Base-by-base conservation (phyloP, 2,113 vertebrate species). In the Spea bombifrons region DNA sequence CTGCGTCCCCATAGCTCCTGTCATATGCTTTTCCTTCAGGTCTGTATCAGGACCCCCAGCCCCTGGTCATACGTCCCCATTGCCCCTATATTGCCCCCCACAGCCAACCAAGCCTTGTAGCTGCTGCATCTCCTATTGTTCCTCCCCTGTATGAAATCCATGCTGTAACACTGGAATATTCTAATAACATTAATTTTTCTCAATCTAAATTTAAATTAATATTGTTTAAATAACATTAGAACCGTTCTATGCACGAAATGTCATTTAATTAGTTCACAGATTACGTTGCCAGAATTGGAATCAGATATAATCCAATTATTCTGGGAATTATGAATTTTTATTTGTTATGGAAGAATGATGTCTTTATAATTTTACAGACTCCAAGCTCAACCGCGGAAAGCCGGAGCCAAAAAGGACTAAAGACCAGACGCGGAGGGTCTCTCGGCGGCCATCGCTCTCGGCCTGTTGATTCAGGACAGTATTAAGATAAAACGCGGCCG, bases 321-420 rank as follows among this genome's bases (percentile, higher is more conserved):
- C 8, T 61, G 57, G 57, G 13, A 16, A n/a, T 4, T n/a, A n/a
- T 59, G 3, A 4, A 30, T 30, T 30, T 30, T 30, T 30, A 30
- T 30, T 30, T 30, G 8, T 7, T 2, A 43, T 4, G 7, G 9
- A 30, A 65, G 7, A 55, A 4, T 7, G 9, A 30, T 57, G 50
- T 13, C 45, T 3, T 0, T 71, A 5, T 55, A 12, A 9, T 64
- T 49, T 17, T 45, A 0, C 17, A 75, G 74, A 6, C 44, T 75
- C 45, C 74, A 65, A 4, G 64, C 49, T 67, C 74, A 65, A 50
- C 50, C 53, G 49, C 66, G 49, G 16, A 75, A 75, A 67, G 16
- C 66, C 45, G 74, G 74, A 75, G 7, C 64, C 4, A 75, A 75
- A 46, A 65, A 57, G 10, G 61, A 75, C 4, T 75, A 6, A 75